Evolutionary conservation across 2,888 invertebrate species (phyloP).

Genomic region (Apodemia mormo): DNA sequence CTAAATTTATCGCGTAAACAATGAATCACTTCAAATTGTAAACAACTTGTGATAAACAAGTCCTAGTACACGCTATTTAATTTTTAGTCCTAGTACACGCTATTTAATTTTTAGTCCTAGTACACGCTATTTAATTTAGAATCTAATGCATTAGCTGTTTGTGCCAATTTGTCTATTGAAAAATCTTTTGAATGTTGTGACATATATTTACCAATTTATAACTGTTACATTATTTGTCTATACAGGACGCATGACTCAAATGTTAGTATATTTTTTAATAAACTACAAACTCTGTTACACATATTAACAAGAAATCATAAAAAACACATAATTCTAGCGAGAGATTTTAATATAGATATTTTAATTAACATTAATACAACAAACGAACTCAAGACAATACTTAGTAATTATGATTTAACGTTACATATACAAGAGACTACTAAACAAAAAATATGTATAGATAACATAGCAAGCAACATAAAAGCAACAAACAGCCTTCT

Average conservation of each 20-base stretch:
- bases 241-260: slow-evolving; percentile 24
- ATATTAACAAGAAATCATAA: slow-evolving; percentile 4
- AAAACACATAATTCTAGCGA: no score
- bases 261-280: background rate
- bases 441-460: slow-evolving; percentile 18
- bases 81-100: no score
- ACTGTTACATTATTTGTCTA: slow-evolving; percentile 19
- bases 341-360: no score
- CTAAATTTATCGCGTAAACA: no score
- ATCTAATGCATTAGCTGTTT: background rate
- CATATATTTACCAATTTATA: slow-evolving; percentile 5
- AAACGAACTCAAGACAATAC: slow-evolving; percentile 2
- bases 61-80: no score
- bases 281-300: background rate
- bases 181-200: slow-evolving; percentile 23
- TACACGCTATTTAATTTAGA: no score
- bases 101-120: no score
- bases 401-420: slow-evolving; percentile 13
- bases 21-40: no score
- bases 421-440: slow-evolving; percentile 14
- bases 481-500: no score
- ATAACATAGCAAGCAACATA: slow-evolving; percentile 18
- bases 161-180: background rate
- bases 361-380: background rate
- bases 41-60: no score